A percentile compares a stretch with the other conserved stretches of the same genome.
These are phyloP conservation scores for Adelosebastes latens DNA, from an alignment of 2,797 vertebrate genomes.

Conservation along the genomic window DNA sequence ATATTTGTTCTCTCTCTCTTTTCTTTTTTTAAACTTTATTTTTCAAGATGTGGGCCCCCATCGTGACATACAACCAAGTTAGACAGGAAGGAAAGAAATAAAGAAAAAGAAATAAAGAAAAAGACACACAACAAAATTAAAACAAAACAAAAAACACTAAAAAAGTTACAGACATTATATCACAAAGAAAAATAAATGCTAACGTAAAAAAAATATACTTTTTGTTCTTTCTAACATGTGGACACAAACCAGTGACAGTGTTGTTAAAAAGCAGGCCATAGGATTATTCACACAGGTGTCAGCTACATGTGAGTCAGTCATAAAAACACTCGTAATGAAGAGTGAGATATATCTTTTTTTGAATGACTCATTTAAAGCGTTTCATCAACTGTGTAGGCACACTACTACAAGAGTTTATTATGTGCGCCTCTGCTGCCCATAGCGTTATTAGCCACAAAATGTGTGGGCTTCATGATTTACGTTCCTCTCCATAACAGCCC, in stretches of 20 bases:
- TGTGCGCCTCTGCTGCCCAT: constrained; percentile 41
- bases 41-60: too few relatives aligned
- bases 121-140: too few relatives aligned
- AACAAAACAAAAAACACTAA: too few relatives aligned
- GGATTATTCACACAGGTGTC: constrained; percentile 52
- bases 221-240: constrained; percentile 4
- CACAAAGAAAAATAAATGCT: too few relatives aligned
- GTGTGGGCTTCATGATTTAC: constrained; percentile 65
- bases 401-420: constrained; percentile 57
- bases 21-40: too few relatives aligned
- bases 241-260: constrained; percentile 28
- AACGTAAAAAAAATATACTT: neutral
- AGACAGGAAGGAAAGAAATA: too few relatives aligned
- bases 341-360: constrained; percentile 52
- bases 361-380: constrained; percentile 73
- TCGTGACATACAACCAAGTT: too few relatives aligned
- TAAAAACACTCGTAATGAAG: constrained; percentile 52
- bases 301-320: constrained; percentile 49
- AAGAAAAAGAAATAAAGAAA: too few relatives aligned
- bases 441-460: constrained; percentile 56
- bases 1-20: neutral
- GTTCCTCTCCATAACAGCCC: constrained; percentile 51
- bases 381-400: constrained; percentile 69
- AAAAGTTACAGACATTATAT: too few relatives aligned
- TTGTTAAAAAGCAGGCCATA: constrained; percentile 25